phyloP scores from a whole-genome alignment of 2,888 invertebrate genomes.

The Drosophila percnosoma region DNA sequence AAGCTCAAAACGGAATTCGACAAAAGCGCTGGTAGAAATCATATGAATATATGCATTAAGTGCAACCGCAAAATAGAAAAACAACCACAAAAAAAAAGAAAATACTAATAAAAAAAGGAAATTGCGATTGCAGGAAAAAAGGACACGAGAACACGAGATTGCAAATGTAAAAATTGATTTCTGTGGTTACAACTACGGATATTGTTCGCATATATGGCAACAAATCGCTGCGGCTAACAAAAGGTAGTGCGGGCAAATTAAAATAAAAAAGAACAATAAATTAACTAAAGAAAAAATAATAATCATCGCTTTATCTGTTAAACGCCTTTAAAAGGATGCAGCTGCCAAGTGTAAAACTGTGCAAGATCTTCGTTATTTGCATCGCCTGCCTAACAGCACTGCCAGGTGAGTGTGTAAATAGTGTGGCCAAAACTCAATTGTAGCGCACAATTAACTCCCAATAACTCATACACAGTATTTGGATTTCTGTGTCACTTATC shows the following conservation, averaged over 20 bases:
- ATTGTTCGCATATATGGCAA: constrained; percentile 44
- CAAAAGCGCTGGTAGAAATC: constrained; percentile 46
- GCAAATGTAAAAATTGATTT: constrained; percentile 75
- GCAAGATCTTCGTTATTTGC: constrained; percentile 43
- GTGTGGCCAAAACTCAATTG: constrained; percentile 5
- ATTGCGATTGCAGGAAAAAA: constrained; percentile 53
- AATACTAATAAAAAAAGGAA: constrained; percentile 54
- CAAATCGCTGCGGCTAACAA: constrained; percentile 46
- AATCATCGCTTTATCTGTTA: constrained; percentile 27
- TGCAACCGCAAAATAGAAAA: constrained; percentile 73
- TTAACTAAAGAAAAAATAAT: constrained; percentile 29
- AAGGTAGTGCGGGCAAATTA: constrained; percentile 5
- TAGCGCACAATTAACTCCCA: constrained; percentile 5
- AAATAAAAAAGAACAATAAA: constrained; percentile 13
- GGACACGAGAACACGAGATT: constrained; percentile 41
- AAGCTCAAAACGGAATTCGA: constrained; percentile 22
- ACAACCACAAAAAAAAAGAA: constrained; percentile 27
- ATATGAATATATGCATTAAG: constrained; percentile 74
- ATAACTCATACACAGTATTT: constrained; percentile 3
- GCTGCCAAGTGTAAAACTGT: constrained; percentile 43
- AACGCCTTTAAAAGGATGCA: constrained; percentile 43
- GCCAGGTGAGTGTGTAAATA: constrained; percentile 62
- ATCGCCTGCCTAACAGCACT: constrained; percentile 54
- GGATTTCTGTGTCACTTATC: constrained; percentile 20
- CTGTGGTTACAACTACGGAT: constrained; percentile 65